Base-by-base conservation (phyloP, 2,113 vertebrate genomes). In the Clupea harengus region DNA sequence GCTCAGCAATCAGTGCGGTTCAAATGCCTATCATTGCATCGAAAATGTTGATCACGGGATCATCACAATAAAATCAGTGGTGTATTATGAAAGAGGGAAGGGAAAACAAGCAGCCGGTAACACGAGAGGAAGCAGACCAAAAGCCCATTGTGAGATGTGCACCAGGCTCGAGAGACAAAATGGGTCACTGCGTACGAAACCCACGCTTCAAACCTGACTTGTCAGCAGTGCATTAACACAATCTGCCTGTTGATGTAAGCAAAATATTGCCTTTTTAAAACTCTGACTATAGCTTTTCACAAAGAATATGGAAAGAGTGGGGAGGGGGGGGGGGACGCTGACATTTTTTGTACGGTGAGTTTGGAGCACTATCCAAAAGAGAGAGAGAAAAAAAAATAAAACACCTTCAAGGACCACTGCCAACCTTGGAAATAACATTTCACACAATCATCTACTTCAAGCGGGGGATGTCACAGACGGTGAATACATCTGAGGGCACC, bases 211-310 rank as follows among this genome's bases (percentile, higher is more conserved):
- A 89, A 91, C 90, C 89, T 87, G 88, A 88, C 89, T 87, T 39
- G 88, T 91, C 90, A 90, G 89, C 90, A 88, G 82, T 86, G 88
- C 85, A 86, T 88, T 89, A 87, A 86, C 88, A 86, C 88, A 91
- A 91, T 88, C 86, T 90, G 86, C 87, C 84, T 90, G 89, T 88
- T 90, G 90, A 90, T 88, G 90, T 88, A 84, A 88, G 90, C 88
- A 84, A 87, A 91, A 88, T 86, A 87, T 82, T 89, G 87, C 87
- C 90, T 89, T 89, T 89, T 89, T 89, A 87, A 90, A 86, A 87
- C 67, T 78, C 72, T 39, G 72, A 78, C 28, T 32, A 78, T 32
- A 15, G 72, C 85, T 86, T 88, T 90, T 90, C 25, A 78, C 28
- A 83, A 81, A 67, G 83, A 84, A 85, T 80, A 85, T 28, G 54